Evolutionary conservation across 1,140 invertebrate genomes (phyloP).

Genomic region (Bombus difficillimus): DNA sequence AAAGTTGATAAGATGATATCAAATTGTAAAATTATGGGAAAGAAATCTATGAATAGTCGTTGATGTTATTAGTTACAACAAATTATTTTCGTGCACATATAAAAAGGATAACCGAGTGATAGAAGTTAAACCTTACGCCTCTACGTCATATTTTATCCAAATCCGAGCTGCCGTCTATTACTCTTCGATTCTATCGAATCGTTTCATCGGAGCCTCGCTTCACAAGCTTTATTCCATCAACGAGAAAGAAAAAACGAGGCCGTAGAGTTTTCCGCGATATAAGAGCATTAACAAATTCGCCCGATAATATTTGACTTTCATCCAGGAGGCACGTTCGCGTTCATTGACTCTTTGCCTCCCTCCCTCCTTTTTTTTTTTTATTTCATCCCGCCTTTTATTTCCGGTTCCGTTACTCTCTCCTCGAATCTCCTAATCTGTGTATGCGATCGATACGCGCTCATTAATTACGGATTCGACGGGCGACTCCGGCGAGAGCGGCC

Average conservation of each 20-base stretch:
- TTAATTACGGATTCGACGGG: constrained; percentile 55
- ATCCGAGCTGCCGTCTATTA: background rate
- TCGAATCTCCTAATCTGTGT: constrained; percentile 56
- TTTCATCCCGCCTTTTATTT: background rate
- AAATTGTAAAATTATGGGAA: background rate
- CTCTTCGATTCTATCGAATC: background rate
- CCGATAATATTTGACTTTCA: constrained; percentile 61
- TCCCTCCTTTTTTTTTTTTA: constrained; percentile 15
- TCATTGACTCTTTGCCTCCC: constrained; percentile 10
- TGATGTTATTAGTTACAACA: too few species aligned
- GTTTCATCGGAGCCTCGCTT: background rate
- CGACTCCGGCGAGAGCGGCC: background rate
- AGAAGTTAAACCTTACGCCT: background rate
- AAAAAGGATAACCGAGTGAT: too few species aligned
- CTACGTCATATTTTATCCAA: background rate
- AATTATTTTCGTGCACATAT: too few species aligned
- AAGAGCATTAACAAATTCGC: constrained; percentile 31
- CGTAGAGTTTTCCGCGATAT: background rate
- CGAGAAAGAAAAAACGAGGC: background rate
- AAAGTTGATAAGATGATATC: background rate
- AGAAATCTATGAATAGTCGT: background rate
- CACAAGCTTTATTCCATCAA: background rate
- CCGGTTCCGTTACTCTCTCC: constrained; percentile 2
- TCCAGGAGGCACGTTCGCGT: constrained; percentile 32
- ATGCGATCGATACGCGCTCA: constrained; percentile 50